Evolutionary conservation across 2,113 vertebrate genomes (phyloP), one percentile per base, ranked within the genome.

Genomic region (Leptocoma aspasia): DNA sequence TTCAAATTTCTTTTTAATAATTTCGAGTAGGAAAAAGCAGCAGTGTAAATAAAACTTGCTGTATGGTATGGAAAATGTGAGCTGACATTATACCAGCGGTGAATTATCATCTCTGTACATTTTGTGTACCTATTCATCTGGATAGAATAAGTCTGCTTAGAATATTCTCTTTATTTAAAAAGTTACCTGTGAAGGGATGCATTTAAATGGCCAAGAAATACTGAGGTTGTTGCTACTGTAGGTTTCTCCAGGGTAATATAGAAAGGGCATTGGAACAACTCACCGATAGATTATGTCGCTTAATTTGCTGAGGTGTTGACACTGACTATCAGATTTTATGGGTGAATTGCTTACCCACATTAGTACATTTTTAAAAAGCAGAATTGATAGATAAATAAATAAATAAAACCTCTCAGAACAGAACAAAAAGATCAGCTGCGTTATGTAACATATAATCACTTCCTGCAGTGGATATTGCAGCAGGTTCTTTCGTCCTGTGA

Each of bases 201-300:
- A 49, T 90, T 91, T 91, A 78, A 92, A 75, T 83, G 35, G 31
- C 45, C 59, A 83, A 70, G 76, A 82, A 90, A 94, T 94, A 94
- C 11, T 87, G 64, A 83, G 78, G 18, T 54, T 96, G 39, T 88
- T 96, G 47, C 42, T 30, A 57, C 64, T 92, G 28, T 44, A 90
- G 44, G 37, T 82, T 65, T 78, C 78, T 79, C 73, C 72, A 42
- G 19, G 28, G 33, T 83, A 77, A 49, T 86, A 63, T 21, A 49
- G 24, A 68, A 82, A 89, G 42, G 23, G 39, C 77, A n/a, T 94
- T 88, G 82, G 66, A 94, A 73, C 27, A 95, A 63, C 13, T 96
- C 42, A 65, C 35, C 30, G 54, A n/a, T 35, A 49, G 35, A 88
- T 93, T 89, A 57, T 63, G 45, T 85, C 63, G 13, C 21, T 93